These are phyloP conservation scores for Argyra leucocephala DNA, from an alignment of 2,888 invertebrate species.

Conservation along the genomic window DNA sequence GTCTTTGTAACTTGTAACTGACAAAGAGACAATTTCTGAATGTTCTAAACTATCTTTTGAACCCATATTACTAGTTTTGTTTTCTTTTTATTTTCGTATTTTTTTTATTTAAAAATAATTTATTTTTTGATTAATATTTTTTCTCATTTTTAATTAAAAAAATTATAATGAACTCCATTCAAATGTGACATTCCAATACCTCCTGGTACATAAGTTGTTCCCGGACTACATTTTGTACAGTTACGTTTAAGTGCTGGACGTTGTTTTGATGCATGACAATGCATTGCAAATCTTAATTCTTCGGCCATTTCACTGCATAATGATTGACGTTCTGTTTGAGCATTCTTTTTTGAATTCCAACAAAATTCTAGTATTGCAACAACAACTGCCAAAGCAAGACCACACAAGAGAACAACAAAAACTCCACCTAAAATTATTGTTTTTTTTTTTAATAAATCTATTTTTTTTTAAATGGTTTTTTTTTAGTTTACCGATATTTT, in stretches of 20 bases:
- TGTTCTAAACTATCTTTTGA: too few species aligned
- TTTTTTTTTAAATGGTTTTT: background rate
- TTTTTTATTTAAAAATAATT: too few species aligned
- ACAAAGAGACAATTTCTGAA: too few species aligned
- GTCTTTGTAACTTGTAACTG: too few species aligned
- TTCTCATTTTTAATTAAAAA: slow-evolving; percentile 36
- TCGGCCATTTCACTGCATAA: slow-evolving; percentile 90
- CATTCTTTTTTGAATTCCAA: slow-evolving; percentile 85
- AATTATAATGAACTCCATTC: slow-evolving; percentile 38
- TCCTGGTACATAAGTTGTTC: slow-evolving; percentile 58
- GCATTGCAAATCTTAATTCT: slow-evolving; percentile 82
- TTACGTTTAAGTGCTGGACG: slow-evolving; percentile 69
- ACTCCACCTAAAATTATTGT: slow-evolving; percentile 84
- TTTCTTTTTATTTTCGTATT: too few species aligned
- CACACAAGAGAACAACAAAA: slow-evolving; percentile 90
- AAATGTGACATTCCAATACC: slow-evolving; percentile 32
- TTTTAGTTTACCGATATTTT: slow-evolving; percentile 61
- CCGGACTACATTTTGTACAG: slow-evolving; percentile 65
- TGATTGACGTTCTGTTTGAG: slow-evolving; percentile 73
- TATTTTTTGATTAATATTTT: background rate
- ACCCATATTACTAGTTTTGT: too few species aligned
- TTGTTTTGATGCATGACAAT: slow-evolving; percentile 74
- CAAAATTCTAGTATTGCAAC: slow-evolving; percentile 91
- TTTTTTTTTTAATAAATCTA: too few species aligned
- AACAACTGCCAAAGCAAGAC: slow-evolving; percentile 79